These are phyloP conservation scores for Orussus abietinus DNA, from an alignment of 1,140 invertebrate species.

Conservation along the genomic window DNA sequence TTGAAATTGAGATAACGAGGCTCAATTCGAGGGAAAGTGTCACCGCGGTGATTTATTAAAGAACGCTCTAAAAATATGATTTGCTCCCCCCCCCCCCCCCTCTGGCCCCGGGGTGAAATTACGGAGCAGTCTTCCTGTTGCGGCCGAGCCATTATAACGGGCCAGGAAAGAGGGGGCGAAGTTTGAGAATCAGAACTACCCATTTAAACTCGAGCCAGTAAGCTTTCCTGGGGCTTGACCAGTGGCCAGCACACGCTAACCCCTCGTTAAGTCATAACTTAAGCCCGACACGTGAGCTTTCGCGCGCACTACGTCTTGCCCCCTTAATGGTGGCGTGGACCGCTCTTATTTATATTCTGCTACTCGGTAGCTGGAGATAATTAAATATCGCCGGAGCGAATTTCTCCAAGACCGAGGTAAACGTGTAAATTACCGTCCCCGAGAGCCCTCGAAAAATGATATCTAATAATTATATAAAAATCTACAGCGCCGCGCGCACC, in stretches of 20 bases:
- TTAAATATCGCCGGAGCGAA: slow-evolving; percentile 21
- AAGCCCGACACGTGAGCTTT: slow-evolving; percentile 38
- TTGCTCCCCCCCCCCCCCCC: too few relatives aligned
- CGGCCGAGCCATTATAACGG: slow-evolving; percentile 32
- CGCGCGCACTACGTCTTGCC: too few relatives aligned
- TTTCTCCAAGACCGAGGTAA: too few relatives aligned
- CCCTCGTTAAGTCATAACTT: slow-evolving; percentile 54
- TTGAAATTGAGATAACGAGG: too few relatives aligned
- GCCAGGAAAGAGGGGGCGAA: slow-evolving; percentile 31
- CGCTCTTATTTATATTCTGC: slow-evolving; percentile 28
- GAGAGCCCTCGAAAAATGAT: too few relatives aligned
- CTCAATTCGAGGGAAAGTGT: too few relatives aligned
- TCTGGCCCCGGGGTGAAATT: neutral
- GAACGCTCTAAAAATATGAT: too few relatives aligned
- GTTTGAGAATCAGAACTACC: slow-evolving; percentile 35
- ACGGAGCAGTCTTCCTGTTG: slow-evolving; percentile 22
- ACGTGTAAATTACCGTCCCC: too few relatives aligned
- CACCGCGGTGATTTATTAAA: too few relatives aligned
- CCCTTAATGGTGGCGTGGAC: neutral
- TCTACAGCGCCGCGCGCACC: too few relatives aligned
- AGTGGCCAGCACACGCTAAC: slow-evolving; percentile 46
- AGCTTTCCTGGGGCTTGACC: slow-evolving; percentile 35
- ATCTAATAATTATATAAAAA: too few relatives aligned
- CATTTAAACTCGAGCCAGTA: slow-evolving; percentile 31
- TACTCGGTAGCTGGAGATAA: slow-evolving; percentile 17